Evolutionary conservation across 2,888 invertebrate genomes (phyloP).

Genomic region (Fragum fragum): DNA sequence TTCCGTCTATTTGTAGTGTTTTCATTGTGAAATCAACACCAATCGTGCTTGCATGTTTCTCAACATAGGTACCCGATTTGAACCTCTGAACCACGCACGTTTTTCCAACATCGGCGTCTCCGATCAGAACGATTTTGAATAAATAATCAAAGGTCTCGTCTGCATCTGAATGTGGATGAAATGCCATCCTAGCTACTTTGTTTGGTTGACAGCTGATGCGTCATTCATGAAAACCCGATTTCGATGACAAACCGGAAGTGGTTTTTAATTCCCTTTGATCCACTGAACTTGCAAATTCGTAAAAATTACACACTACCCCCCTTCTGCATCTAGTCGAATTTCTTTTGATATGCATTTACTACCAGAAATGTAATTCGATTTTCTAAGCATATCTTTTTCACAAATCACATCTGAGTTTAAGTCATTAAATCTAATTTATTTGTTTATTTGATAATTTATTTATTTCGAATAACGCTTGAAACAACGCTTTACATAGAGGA

Average conservation of each 20-base stretch:
- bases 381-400: too few species aligned
- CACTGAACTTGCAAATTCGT: background rate
- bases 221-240: conserved; percentile 43
- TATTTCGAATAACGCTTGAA: too few species aligned
- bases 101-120: conserved; percentile 90
- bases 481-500: too few species aligned
- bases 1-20: conserved; percentile 96
- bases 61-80: conserved; percentile 97
- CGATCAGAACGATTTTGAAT: conserved; percentile 97
- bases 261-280: background rate
- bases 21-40: conserved; percentile 99
- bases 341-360: too few species aligned
- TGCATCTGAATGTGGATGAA: conserved; percentile 79
- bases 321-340: too few species aligned
- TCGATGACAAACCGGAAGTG: conserved; percentile 60
- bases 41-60: conserved; percentile 97
- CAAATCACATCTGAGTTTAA: too few species aligned
- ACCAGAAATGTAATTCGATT: too few species aligned
- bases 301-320: too few species aligned
- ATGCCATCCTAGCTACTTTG: conserved; percentile 69
- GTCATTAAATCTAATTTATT: too few species aligned
- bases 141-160: conserved; percentile 94
- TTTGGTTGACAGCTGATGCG: conserved; percentile 50
- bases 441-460: too few species aligned
- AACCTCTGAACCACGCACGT: conserved; percentile 98